These are phyloP conservation scores for Drosophila willistoni DNA, from an alignment of 1,140 invertebrate species.

Conservation along the genomic window DNA sequence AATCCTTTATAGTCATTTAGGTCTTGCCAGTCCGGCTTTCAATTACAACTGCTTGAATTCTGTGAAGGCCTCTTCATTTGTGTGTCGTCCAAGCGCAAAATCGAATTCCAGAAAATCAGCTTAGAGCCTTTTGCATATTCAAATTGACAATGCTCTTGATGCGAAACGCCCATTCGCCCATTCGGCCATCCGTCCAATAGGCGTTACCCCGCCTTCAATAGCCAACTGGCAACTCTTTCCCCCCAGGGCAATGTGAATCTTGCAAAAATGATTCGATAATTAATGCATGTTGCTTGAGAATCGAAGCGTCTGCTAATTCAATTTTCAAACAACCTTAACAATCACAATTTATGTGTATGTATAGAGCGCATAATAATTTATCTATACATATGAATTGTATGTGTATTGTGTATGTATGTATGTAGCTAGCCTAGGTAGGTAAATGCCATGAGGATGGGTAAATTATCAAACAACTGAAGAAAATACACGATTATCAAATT, in stretches of 20 bases:
- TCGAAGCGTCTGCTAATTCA: slow-evolving; percentile 46
- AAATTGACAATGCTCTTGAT: slow-evolving; percentile 44
- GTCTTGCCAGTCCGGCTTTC: slow-evolving; percentile 11
- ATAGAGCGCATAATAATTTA: background rate
- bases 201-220: too few relatives aligned
- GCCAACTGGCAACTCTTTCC: background rate
- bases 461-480: background rate
- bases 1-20: slow-evolving; percentile 20
- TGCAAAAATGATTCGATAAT: slow-evolving; percentile 51
- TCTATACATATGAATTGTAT: background rate
- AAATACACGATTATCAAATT: background rate
- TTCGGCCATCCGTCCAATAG: background rate
- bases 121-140: slow-evolving; percentile 52
- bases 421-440: background rate
- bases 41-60: slow-evolving; percentile 17
- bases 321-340: slow-evolving; percentile 29
- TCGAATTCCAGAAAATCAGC: slow-evolving; percentile 37
- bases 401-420: background rate
- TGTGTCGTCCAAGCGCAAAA: slow-evolving; percentile 31
- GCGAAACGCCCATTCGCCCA: background rate
- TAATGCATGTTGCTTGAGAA: slow-evolving; percentile 37
- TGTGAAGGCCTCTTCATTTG: slow-evolving; percentile 24
- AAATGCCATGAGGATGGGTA: background rate
- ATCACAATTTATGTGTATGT: slow-evolving; percentile 50
- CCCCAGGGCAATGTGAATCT: slow-evolving; percentile 3